These are phyloP conservation scores for Agrenia bidenticulata DNA, from an alignment of 2,888 invertebrate species.

Conservation along the genomic window DNA sequence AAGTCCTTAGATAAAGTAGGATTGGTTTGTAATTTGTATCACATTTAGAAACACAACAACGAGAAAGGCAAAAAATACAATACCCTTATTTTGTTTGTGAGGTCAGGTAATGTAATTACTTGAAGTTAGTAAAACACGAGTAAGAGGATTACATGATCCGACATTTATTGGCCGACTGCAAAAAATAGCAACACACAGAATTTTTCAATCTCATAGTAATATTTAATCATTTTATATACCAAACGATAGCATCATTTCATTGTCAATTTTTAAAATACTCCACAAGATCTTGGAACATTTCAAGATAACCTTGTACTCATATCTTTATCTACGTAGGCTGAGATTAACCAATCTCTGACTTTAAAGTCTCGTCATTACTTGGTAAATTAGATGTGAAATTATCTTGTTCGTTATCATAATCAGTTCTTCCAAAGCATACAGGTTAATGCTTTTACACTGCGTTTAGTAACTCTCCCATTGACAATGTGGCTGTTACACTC, in stretches of 20 bases:
- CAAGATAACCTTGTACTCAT: background rate
- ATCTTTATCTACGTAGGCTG: background rate
- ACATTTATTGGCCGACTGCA: conserved; percentile 52
- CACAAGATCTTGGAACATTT: conserved; percentile 1
- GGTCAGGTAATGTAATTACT: background rate
- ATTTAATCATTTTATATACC: conserved; percentile 12
- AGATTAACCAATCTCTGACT: background rate
- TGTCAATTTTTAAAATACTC: background rate
- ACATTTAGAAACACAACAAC: no score
- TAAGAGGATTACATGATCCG: conserved; percentile 46
- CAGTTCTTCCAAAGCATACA: conserved; percentile 9
- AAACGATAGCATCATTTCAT: background rate
- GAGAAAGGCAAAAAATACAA: conserved; percentile 1
- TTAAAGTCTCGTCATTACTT: background rate
- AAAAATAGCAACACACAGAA: conserved; percentile 36
- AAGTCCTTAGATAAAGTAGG: no score
- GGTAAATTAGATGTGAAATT: background rate
- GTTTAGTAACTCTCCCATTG: no score
- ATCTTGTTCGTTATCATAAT: background rate
- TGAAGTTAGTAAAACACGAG: background rate
- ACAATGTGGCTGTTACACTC: no score
- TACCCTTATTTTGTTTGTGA: background rate
- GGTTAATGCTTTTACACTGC: no score
- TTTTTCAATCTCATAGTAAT: conserved; percentile 4
- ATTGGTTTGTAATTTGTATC: no score